Base-by-base conservation (phyloP, 2,797 vertebrate genomes). In the Amazona finschi region DNA sequence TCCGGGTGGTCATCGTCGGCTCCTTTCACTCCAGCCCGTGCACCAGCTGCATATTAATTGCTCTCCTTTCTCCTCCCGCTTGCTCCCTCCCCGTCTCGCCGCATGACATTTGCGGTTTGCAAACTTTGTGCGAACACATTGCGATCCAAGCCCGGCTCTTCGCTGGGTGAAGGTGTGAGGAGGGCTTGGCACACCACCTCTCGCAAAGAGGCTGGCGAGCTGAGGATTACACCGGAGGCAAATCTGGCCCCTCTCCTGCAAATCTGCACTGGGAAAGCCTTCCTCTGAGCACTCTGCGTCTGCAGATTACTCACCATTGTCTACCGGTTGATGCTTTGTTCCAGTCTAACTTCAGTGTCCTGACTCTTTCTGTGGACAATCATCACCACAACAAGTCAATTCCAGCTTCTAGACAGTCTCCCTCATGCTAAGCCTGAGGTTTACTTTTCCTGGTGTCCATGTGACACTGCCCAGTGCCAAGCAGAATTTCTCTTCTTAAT, bases 31-130 rank as follows among this genome's bases (percentile, higher is more conserved):
- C 87, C 20, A 78, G 73, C 82, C 84, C 2, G 1, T 88, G 91
- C 94, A 92, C 87, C 96, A 93, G 94, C 91, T 96, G 94, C 79
- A 86, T 52, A 57, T 90, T 76, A 79, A 96, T 88, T 39, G 62
- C 66, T 89, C 50, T 93, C 87, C 87, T 81, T 80, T 75, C 87
- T 88, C 75, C 25, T 5, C 78, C 76, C 28, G 1, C 88, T 89
- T 43, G 2, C 57, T 87, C 72, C 50, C 82, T 89, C 76, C 79
- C 79, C 0, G 0, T 39, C 84, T 93, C 25, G 0, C 81, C 1
- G 1, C 6, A 6, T 55, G 92, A 66, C 73, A 19, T 83, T 93
- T 57, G 47, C 0, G 2, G 58, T 92, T 92, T 93, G 79, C 66
- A 90, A 50, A 93, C 94, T 79, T 70, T 69, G 62, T 57, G 89